Percentiles rank a stretch among this genome's conserved stretches.
Conservation (phyloP, 2,888 invertebrate genomes). For the Coronaproctus castanopsis region DNA sequence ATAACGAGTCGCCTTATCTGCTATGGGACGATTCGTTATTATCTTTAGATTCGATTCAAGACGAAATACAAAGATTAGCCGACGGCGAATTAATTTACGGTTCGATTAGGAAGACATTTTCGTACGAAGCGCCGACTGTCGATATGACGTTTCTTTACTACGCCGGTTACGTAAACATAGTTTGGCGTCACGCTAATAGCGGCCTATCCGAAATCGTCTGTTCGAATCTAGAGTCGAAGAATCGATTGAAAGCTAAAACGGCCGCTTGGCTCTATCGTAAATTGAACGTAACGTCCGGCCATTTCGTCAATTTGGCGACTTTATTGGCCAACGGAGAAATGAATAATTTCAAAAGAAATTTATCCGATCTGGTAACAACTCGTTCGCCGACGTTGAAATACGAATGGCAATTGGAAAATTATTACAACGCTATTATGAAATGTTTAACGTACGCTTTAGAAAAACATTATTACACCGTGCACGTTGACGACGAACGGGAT, state of each 20-base stretch:
- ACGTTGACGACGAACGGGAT: no score
- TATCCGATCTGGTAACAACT: not conserved
- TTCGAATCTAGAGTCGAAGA: not conserved
- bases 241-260: not conserved
- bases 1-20: not conserved
- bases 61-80: not conserved
- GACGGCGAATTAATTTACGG: not conserved
- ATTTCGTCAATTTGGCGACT: not conserved
- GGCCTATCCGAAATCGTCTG: not conserved
- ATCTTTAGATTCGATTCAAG: not conserved
- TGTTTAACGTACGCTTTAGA: not conserved
- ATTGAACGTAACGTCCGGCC: not conserved
- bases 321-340: no score
- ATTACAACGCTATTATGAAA: not conserved
- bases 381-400: not conserved
- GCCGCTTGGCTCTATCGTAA: not conserved
- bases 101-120: not conserved
- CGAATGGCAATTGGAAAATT: not conserved
- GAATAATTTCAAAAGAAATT: not conserved
- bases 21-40: not conserved
- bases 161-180: not conserved
- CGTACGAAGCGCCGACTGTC: not conserved
- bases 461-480: no score
- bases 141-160: not conserved
- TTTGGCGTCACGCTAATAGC: not conserved